phyloP scores from a whole-genome alignment of 2,113 vertebrate genomes.

The Sturnira hondurensis region DNA sequence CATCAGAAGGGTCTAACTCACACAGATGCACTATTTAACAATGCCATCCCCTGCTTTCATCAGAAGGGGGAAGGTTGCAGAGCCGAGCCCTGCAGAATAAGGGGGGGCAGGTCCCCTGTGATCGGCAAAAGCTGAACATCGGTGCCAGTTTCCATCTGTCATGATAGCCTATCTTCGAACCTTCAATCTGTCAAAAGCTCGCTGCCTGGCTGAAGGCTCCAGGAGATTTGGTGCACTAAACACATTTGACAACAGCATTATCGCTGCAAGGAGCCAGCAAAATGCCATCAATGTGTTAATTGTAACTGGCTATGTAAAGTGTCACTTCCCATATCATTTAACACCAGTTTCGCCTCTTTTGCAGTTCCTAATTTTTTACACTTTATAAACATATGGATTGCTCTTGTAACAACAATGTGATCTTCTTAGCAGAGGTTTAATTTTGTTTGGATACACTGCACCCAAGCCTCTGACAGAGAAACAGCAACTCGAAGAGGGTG shows the following conservation, averaged over 20 bases:
- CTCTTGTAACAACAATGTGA: slow-evolving; percentile 80
- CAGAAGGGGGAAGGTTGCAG: slow-evolving; percentile 96
- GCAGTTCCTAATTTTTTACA: slow-evolving; percentile 87
- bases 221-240: slow-evolving; percentile 99
- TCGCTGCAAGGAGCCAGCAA: slow-evolving; percentile 98
- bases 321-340: slow-evolving; percentile 99
- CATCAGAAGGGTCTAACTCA: slow-evolving; percentile 99
- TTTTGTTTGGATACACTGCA: slow-evolving; percentile 74
- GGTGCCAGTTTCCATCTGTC: slow-evolving; percentile 99
- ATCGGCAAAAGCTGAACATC: slow-evolving; percentile 99
- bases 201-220: slow-evolving; percentile 98
- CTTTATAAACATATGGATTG: slow-evolving; percentile 88
- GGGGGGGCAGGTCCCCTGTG: slow-evolving; percentile 99
- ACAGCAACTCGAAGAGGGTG: slow-evolving; percentile 12
- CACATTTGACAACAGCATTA: slow-evolving; percentile 99
- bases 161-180: slow-evolving; percentile 99
- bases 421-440: slow-evolving; percentile 78
- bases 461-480: slow-evolving; percentile 52
- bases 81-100: slow-evolving; percentile 99
- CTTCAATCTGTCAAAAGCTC: slow-evolving; percentile 99
- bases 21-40: slow-evolving; percentile 99
- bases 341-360: slow-evolving; percentile 90
- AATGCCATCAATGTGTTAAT: slow-evolving; percentile 99
- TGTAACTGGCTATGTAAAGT: slow-evolving; percentile 99
- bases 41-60: slow-evolving; percentile 99